These are phyloP conservation scores for Rhynchonycteris naso DNA, from an alignment of 2,797 vertebrate genomes.

Conservation along the genomic window DNA sequence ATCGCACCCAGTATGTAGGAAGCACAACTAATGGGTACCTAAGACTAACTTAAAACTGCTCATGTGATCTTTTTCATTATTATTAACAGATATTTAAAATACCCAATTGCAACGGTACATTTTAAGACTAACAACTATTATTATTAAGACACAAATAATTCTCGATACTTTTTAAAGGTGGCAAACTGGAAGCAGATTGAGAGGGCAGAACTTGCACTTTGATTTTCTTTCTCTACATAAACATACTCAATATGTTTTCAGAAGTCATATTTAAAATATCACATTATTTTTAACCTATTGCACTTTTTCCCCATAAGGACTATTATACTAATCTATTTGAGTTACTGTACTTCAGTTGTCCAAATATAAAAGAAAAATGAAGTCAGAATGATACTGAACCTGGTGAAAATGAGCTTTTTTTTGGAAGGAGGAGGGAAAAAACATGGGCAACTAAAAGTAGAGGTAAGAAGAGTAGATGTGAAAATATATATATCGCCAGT, in stretches of 20 bases:
- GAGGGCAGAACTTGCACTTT: background rate
- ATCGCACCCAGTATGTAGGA: background rate
- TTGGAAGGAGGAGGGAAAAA: background rate
- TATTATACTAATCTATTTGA: background rate
- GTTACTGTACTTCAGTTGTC: slow-evolving; percentile 45
- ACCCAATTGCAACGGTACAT: background rate
- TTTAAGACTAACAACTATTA: slow-evolving; percentile 21
- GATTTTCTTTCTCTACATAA: background rate
- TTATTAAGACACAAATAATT: background rate
- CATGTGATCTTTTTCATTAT: background rate
- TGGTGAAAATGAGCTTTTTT: background rate
- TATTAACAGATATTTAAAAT: background rate
- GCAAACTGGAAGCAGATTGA: background rate
- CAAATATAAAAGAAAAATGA: slow-evolving; percentile 50
- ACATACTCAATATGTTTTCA: background rate
- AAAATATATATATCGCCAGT: slow-evolving; percentile 43
- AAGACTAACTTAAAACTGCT: background rate
- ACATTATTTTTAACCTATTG: slow-evolving; percentile 6
- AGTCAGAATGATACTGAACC: background rate
- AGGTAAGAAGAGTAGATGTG: background rate
- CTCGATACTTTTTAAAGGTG: slow-evolving; percentile 9
- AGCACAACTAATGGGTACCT: background rate
- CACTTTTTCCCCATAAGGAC: background rate
- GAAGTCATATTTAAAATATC: background rate
- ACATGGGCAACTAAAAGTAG: background rate